Percentiles rank a stretch among this genome's conserved stretches.
phyloP scores from a whole-genome alignment of 2,797 vertebrate genomes.

The Poecilia wingei region DNA sequence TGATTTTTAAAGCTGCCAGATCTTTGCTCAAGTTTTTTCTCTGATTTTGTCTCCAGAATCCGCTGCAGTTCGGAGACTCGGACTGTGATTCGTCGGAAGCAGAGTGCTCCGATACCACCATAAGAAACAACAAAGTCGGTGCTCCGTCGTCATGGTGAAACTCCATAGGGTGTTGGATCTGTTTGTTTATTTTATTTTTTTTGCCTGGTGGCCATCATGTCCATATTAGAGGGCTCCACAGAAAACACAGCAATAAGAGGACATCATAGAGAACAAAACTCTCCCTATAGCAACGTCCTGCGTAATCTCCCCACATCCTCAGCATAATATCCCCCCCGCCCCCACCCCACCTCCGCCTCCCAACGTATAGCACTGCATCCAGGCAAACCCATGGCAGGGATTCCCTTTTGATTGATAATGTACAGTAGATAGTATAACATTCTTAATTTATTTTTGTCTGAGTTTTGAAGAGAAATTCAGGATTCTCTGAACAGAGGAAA shows the following conservation, averaged over 20 bases:
- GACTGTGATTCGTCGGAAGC: constrained; percentile 96
- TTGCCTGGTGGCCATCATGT: constrained; percentile 73
- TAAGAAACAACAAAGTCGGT: constrained; percentile 93
- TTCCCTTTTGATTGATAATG: constrained; percentile 90
- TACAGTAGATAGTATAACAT: constrained; percentile 94
- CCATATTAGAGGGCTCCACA: constrained; percentile 71
- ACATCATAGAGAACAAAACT: constrained; percentile 71
- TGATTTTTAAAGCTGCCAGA: neutral
- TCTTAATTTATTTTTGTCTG: constrained; percentile 96
- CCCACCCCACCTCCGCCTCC: constrained; percentile 9
- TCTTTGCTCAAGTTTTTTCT: constrained; percentile 9
- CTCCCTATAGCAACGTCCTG: constrained; percentile 56
- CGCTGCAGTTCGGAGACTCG: constrained; percentile 91
- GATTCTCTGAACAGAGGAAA: constrained; percentile 66
- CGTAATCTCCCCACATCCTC: constrained; percentile 29
- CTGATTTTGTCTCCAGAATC: constrained; percentile 82
- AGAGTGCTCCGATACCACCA: constrained; percentile 95
- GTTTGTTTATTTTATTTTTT: constrained; percentile 20
- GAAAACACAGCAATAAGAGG: constrained; percentile 92
- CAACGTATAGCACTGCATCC: constrained; percentile 79
- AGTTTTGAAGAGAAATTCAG: constrained; percentile 83
- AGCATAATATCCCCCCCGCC: neutral
- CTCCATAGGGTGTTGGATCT: constrained; percentile 33
- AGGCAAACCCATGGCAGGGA: constrained; percentile 95
- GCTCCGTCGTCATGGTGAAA: constrained; percentile 94